phyloP scores from a whole-genome alignment of 2,797 vertebrate genomes.

The Acomys russatus region DNA sequence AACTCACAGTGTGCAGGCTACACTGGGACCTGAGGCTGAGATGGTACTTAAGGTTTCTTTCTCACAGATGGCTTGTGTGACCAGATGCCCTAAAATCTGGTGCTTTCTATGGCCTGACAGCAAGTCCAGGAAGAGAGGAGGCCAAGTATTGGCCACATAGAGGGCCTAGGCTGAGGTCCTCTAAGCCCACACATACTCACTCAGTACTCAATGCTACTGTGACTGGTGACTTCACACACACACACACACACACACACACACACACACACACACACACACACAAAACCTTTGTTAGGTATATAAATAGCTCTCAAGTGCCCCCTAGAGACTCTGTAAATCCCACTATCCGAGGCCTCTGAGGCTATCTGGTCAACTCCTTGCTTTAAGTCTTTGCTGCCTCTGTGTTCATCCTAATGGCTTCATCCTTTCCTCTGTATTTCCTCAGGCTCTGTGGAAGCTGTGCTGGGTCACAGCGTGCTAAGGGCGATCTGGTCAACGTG shows the following conservation, averaged over 20 bases:
- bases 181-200: neutral
- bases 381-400: neutral
- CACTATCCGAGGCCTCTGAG: neutral
- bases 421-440: neutral
- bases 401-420: neutral
- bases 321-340: neutral
- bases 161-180: neutral
- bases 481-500: neutral
- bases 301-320: neutral
- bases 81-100: no score
- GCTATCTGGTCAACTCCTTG: slow-evolving; percentile 39
- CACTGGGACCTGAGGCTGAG: neutral
- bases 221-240: neutral
- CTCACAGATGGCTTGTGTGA: neutral
- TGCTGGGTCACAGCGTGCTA: neutral
- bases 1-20: neutral
- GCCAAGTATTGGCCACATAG: neutral
- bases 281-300: neutral
- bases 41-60: neutral
- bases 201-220: neutral
- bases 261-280: no score
- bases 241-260: no score
- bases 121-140: neutral
- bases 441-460: neutral
- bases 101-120: neutral